Percentiles rank a stretch among this genome's conserved stretches.
phyloP scores from a whole-genome alignment of 2,113 vertebrate genomes.

The Fulica atra region DNA sequence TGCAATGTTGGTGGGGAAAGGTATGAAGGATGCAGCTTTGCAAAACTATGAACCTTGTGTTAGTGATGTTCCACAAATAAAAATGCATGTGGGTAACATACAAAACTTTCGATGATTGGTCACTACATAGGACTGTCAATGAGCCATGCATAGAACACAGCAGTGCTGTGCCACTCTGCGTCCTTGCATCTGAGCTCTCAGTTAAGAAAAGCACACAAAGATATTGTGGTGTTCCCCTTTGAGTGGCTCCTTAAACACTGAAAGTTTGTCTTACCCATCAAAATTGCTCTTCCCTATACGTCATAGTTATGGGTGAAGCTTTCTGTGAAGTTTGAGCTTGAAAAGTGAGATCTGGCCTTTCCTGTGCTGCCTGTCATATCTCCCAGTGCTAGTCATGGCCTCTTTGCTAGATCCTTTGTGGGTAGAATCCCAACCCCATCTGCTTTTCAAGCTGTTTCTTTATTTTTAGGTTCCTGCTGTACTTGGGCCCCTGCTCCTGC shows the following conservation, averaged over 20 bases:
- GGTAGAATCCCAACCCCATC: not conserved
- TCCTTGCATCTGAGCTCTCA: accelerated
- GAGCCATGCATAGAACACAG: accelerated
- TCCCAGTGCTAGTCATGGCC: not conserved
- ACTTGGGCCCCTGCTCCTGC: not conserved
- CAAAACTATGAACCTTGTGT: not conserved
- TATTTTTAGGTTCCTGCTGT: not conserved
- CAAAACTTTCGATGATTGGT: not conserved
- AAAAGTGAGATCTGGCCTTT: not conserved
- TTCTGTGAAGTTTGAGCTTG: not conserved
- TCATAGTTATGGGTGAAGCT: not conserved
- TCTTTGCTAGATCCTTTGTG: not conserved
- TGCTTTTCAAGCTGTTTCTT: not conserved
- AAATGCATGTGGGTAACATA: not conserved
- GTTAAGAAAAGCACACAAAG: not conserved
- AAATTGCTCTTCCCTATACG: accelerated
- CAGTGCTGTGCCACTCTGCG: accelerated
- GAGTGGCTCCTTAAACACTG: not conserved
- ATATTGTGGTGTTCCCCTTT: not conserved
- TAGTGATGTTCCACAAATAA: not conserved
- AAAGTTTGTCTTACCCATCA: not conserved
- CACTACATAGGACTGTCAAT: too few relatives aligned
- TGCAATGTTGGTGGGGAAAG: not conserved
- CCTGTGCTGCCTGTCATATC: not conserved
- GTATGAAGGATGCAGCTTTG: not conserved